These are phyloP conservation scores for Sylvilagus bachmani DNA, from an alignment of 2,113 vertebrate genomes.

Conservation along the genomic window DNA sequence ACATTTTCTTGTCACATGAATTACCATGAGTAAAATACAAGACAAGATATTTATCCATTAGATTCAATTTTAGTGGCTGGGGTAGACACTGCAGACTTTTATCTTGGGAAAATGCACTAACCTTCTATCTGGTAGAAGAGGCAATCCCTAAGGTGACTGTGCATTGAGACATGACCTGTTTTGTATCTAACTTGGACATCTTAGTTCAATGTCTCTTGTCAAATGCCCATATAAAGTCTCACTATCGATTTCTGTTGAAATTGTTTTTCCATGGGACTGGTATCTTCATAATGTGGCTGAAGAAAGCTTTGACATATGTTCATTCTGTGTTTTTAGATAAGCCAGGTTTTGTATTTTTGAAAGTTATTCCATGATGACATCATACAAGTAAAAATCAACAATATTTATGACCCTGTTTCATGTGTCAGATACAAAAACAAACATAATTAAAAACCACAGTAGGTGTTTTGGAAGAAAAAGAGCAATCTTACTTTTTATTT, in stretches of 20 bases:
- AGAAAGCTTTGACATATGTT: not conserved
- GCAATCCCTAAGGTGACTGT: not conserved
- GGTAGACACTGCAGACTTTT: conserved; percentile 21
- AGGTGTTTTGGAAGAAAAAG: not conserved
- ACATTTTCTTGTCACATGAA: conserved; percentile 13
- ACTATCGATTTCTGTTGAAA: not conserved
- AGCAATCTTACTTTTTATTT: conserved; percentile 28
- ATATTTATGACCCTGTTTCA: not conserved
- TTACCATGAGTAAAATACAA: conserved; percentile 22
- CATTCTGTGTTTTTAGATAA: not conserved
- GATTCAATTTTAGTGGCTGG: not conserved
- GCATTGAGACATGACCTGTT: not conserved
- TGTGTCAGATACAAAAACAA: not conserved
- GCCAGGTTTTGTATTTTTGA: not conserved
- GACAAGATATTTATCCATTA: not conserved
- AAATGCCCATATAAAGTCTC: not conserved
- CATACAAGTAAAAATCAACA: not conserved
- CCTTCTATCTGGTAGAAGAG: not conserved
- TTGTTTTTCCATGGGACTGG: not conserved
- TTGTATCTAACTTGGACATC: not conserved
- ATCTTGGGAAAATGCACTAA: not conserved
- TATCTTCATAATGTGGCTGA: not conserved
- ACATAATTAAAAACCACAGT: not conserved
- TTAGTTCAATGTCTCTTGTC: not conserved
- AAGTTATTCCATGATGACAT: conserved; percentile 20